Percentiles rank a stretch among this genome's conserved stretches.
Conservation (phyloP, 2,113 vertebrate genomes). For the Anarrhichthys ocellatus region DNA sequence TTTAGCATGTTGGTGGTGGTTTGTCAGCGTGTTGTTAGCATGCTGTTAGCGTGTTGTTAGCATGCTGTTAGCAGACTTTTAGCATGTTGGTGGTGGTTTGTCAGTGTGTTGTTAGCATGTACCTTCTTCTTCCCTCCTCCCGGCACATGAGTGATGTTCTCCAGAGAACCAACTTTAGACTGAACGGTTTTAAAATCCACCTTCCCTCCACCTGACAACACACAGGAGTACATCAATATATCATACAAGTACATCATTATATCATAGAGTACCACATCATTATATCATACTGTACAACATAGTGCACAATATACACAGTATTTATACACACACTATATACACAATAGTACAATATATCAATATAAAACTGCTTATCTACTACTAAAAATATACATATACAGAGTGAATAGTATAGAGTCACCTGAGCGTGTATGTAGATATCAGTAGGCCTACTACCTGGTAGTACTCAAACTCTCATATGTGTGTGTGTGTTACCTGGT, state of each 20-base stretch:
- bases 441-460: too few species aligned
- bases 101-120: neutral
- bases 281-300: neutral
- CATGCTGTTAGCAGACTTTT: too few species aligned
- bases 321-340: neutral
- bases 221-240: neutral
- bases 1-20: neutral
- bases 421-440: too few species aligned
- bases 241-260: neutral
- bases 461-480: neutral
- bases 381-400: too few species aligned
- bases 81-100: neutral
- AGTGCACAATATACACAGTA: too few species aligned
- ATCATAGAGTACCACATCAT: neutral
- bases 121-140: conserved; percentile 93
- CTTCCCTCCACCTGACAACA: conserved; percentile 88
- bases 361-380: neutral
- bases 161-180: conserved; percentile 94
- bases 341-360: neutral
- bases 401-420: too few species aligned
- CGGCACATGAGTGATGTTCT: conserved; percentile 90
- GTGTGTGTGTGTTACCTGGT: conserved; percentile 84
- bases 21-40: too few species aligned
- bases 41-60: neutral
- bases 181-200: conserved; percentile 90